phyloP scores from a whole-genome alignment of 1,140 invertebrate genomes.

The Orchestia grillus region DNA sequence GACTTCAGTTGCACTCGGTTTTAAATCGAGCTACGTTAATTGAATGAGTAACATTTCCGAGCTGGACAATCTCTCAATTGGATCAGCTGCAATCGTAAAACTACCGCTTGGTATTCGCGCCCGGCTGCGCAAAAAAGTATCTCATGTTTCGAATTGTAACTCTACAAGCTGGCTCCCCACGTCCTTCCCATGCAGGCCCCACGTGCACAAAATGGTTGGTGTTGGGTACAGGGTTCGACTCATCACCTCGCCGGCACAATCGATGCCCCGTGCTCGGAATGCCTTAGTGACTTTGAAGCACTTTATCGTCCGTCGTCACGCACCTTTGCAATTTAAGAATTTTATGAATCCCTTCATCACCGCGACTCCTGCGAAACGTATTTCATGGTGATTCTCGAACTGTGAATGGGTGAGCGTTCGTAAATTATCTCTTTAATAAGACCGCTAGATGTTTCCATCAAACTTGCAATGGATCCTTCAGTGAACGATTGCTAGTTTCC shows the following conservation, averaged over 20 bases:
- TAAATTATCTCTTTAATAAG: background rate
- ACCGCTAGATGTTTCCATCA: background rate
- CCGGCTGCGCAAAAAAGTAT: too few species aligned
- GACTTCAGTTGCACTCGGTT: background rate
- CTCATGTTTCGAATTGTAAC: background rate
- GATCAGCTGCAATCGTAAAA: background rate
- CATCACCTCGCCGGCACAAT: background rate
- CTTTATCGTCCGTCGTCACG: background rate
- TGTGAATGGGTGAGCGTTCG: background rate
- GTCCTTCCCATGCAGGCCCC: background rate
- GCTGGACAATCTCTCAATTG: background rate
- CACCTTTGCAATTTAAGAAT: background rate
- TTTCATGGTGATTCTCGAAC: background rate
- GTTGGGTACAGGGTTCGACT: background rate
- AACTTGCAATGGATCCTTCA: background rate
- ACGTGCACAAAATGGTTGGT: background rate
- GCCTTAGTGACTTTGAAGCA: background rate
- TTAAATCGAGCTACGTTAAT: background rate
- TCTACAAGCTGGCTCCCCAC: background rate
- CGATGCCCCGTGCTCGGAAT: background rate
- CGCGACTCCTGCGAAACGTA: background rate
- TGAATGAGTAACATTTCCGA: background rate
- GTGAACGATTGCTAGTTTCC: background rate
- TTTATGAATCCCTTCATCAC: background rate
- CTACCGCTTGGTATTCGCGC: background rate